These are phyloP conservation scores for Labeo calbasu DNA, from an alignment of 2,797 vertebrate species.

Conservation along the genomic window DNA sequence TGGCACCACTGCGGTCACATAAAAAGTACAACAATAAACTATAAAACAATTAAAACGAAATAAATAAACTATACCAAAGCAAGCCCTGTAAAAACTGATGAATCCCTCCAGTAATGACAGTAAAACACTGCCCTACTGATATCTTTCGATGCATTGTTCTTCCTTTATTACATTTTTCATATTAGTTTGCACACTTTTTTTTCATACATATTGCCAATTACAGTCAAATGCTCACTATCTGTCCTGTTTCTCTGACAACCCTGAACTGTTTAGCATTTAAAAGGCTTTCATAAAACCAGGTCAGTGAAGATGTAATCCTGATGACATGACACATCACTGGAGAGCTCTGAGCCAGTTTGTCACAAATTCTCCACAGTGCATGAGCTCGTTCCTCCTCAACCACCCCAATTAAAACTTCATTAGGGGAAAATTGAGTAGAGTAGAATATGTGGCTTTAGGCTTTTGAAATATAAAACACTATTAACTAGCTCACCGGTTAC, in stretches of 20 bases:
- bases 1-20: background rate
- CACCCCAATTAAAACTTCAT: background rate
- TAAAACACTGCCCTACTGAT: background rate
- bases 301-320: constrained; percentile 55
- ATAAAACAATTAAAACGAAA: background rate
- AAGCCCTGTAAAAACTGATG: background rate
- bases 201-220: background rate
- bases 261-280: constrained; percentile 33
- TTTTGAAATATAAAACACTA: background rate
- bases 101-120: background rate
- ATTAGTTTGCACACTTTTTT: background rate
- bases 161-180: background rate
- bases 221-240: background rate
- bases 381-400: background rate
- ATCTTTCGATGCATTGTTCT: background rate
- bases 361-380: constrained; percentile 17
- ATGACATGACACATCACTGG: constrained; percentile 5
- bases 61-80: background rate
- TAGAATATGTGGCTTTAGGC: background rate
- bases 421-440: background rate
- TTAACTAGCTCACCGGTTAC: background rate
- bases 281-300: constrained; percentile 70
- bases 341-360: constrained; percentile 14
- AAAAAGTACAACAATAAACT: background rate
- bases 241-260: background rate